Percentiles rank a stretch among this genome's conserved stretches.
Evolutionary conservation across 2,797 vertebrate species (phyloP).

Genomic region (Apogon talboti): DNA sequence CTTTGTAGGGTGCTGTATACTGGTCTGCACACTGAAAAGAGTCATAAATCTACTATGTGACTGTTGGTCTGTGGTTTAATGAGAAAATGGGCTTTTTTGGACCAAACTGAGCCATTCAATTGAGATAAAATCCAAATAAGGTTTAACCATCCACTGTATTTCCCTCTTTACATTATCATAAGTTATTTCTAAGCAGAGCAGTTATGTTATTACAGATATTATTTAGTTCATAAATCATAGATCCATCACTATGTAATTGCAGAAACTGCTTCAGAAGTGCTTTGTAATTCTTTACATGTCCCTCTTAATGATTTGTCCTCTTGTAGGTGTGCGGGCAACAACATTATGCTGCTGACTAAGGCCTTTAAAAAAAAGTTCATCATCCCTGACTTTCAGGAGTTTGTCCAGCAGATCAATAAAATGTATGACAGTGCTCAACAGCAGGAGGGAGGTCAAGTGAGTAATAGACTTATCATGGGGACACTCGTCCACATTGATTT

Average conservation of each 20-base stretch:
- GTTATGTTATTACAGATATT: neutral
- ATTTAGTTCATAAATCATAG: neutral
- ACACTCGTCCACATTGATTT: neutral
- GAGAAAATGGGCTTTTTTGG: too few relatives aligned
- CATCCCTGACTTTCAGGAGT: slow-evolving; percentile 90
- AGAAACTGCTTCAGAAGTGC: neutral
- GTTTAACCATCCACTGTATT: neutral
- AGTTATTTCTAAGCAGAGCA: neutral
- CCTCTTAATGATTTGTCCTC: slow-evolving; percentile 10
- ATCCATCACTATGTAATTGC: neutral
- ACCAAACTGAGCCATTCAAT: too few relatives aligned
- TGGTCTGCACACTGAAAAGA: too few relatives aligned
- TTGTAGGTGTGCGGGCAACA: slow-evolving; percentile 88
- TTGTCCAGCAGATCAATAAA: slow-evolving; percentile 84
- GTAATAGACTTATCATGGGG: slow-evolving; percentile 27
- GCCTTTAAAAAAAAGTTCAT: slow-evolving; percentile 92
- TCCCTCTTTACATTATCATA: neutral
- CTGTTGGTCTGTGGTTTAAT: too few relatives aligned
- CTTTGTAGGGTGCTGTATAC: too few relatives aligned
- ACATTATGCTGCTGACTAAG: slow-evolving; percentile 91
- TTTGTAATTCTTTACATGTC: neutral
- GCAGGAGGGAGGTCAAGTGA: slow-evolving; percentile 84
- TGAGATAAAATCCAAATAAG: too few relatives aligned
- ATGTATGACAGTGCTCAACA: slow-evolving; percentile 84
- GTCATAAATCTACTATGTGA: too few relatives aligned